Evolutionary conservation across 1,140 invertebrate species (phyloP), one percentile per base, ranked within the genome.

Genomic region (Eumeta japonica): DNA sequence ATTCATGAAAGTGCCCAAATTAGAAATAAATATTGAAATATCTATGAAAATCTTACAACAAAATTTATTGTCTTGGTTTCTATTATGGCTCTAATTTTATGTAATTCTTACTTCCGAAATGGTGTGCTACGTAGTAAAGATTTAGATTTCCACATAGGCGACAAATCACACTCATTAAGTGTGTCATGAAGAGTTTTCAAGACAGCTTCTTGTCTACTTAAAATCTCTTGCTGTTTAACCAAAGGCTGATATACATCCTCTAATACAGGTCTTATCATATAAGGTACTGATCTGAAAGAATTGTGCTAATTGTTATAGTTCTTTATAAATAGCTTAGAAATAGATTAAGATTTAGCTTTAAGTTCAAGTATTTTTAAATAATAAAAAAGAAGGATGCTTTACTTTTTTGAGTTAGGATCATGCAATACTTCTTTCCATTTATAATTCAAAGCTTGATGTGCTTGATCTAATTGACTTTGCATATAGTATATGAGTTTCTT

Each of bases 161-260:
- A 39, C 2, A 50, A 33, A 16, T 63, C 62, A 24, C 57, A 62
- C 16, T 70, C 64, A 4, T 58, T 64, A 10, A 68, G 49, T 0
- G 65, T 58, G 15, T 62, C 67, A 27, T 72, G 73, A 4, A 81
- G 58, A 5, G 62, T 62, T 32, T 73, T 70, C 1, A 81, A 55
- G 3, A 74, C 58, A 0, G 61, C 64, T 41, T 65, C 52, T 37
- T 84, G 81, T 31, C 79, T 68, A 11, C 75, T 68, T 2, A 83
- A 46, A 10, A 82, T 76, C 35, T 83, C 82, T 44, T 80, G 80
- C 24, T 86, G 81, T 18, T 75, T 78, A 7, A 83, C 79, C 41
- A 87, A 70, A 0, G 82, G 78, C 54, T 85, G 81, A 58, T 85
- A 87, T 3, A 87, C 79, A 16, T 80, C 77, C 52, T 87, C 84